A percentile compares a stretch with the other conserved stretches of the same genome.
Conservation (phyloP, 2,888 invertebrate genomes). For the Bembecia ichneumoniformis region DNA sequence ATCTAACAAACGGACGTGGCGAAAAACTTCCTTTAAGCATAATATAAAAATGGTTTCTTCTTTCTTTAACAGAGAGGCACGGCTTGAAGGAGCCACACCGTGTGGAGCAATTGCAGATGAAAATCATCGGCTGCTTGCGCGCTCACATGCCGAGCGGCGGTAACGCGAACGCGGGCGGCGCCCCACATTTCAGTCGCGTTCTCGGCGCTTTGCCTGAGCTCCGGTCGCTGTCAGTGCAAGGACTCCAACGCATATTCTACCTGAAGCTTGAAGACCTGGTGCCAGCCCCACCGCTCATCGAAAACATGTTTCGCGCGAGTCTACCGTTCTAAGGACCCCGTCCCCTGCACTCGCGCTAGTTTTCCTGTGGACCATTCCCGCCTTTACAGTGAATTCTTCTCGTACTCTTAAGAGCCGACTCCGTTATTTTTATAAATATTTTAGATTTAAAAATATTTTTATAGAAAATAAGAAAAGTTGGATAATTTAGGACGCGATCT, state of each 20-base stretch:
- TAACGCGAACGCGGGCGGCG: slow-evolving; percentile 91
- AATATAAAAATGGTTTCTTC: slow-evolving; percentile 5
- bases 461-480: slow-evolving; percentile 43
- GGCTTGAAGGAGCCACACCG: slow-evolving; percentile 92
- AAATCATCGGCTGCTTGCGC: slow-evolving; percentile 93
- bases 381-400: slow-evolving; percentile 51
- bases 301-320: slow-evolving; percentile 95
- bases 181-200: slow-evolving; percentile 94
- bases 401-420: slow-evolving; percentile 52
- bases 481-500: slow-evolving; percentile 61
- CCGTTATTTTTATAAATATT: slow-evolving; percentile 68
- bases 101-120: slow-evolving; percentile 96
- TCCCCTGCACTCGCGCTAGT: slow-evolving; percentile 10
- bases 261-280: slow-evolving; percentile 93
- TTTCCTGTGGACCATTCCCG: slow-evolving; percentile 52
- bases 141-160: slow-evolving; percentile 94
- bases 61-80: slow-evolving; percentile 82
- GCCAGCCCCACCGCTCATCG: slow-evolving; percentile 92
- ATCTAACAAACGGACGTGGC: no score
- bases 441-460: slow-evolving; percentile 60
- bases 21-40: no score
- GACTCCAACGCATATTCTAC: slow-evolving; percentile 94
- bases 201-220: slow-evolving; percentile 94
- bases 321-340: slow-evolving; percentile 83
- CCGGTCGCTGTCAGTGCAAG: slow-evolving; percentile 92